A percentile compares a stretch with the other conserved stretches of the same genome.
Evolutionary conservation across 2,113 vertebrate genomes (phyloP).

Genomic region (Pelodiscus sinensis): DNA sequence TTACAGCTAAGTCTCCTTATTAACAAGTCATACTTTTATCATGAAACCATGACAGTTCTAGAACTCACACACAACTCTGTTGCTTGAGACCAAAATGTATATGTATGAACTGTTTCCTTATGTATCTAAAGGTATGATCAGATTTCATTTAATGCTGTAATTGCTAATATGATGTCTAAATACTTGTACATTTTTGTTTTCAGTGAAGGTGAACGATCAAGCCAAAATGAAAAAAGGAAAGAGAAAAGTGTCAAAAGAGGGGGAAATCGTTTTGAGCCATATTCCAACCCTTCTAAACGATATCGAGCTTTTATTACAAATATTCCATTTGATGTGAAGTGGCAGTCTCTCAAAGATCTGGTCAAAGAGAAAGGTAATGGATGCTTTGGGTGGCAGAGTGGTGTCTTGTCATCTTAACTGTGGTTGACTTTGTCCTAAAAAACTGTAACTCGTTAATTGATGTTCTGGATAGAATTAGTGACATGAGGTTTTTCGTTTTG

Average conservation of each 20-base stretch:
- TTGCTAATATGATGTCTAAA: background rate
- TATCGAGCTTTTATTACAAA: conserved; percentile 98
- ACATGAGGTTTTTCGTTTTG: background rate
- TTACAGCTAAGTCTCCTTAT: background rate
- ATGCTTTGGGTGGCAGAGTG: conserved; percentile 53
- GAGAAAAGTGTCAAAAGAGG: conserved; percentile 92
- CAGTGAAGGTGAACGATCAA: conserved; percentile 85
- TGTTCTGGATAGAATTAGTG: conserved; percentile 48
- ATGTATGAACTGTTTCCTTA: background rate
- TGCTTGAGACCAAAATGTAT: no score
- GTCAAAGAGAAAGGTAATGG: conserved; percentile 98
- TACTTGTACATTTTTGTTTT: background rate
- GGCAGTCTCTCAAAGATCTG: conserved; percentile 97
- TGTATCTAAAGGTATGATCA: background rate
- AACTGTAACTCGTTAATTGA: conserved; percentile 29
- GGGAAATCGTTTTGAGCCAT: conserved; percentile 91
- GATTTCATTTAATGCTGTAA: background rate
- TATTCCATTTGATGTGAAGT: conserved; percentile 97
- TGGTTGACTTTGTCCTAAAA: conserved; percentile 50
- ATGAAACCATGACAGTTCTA: no score
- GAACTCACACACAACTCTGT: no score
- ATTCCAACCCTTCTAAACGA: conserved; percentile 88
- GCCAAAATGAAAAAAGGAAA: conserved; percentile 87
- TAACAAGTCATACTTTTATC: background rate
- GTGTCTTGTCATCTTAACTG: conserved; percentile 60